These are phyloP conservation scores for Meriones unguiculatus DNA, from an alignment of 2,113 vertebrate species.

Conservation along the genomic window DNA sequence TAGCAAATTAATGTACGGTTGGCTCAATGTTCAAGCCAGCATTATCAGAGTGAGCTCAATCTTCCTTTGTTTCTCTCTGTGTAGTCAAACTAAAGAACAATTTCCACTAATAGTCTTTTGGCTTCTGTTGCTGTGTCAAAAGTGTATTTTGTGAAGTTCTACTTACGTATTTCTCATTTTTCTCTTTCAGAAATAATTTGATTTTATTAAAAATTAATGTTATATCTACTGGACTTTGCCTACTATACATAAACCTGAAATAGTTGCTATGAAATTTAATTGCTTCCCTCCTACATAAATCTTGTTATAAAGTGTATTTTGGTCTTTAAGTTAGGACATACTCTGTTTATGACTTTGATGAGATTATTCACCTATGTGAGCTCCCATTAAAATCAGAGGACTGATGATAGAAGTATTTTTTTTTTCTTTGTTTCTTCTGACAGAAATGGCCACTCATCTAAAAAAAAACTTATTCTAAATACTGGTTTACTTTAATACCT, in stretches of 20 bases:
- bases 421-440: neutral
- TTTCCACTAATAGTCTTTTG: neutral
- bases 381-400: neutral
- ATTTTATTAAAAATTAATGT: constrained; percentile 41
- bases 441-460: neutral
- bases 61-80: neutral
- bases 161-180: neutral
- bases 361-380: neutral
- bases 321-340: neutral
- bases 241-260: neutral
- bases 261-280: neutral
- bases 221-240: neutral
- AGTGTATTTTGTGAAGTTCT: neutral
- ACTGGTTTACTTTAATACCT: neutral
- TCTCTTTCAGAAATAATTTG: constrained; percentile 18
- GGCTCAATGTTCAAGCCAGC: neutral
- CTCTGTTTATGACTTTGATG: neutral
- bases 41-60: neutral
- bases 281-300: neutral
- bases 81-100: neutral
- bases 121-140: neutral
- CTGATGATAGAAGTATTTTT: neutral
- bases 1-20: neutral
- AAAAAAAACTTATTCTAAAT: neutral
- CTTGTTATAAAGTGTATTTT: neutral